Base-by-base conservation (phyloP, 2,797 vertebrate species). In the Choloepus didactylus region DNA sequence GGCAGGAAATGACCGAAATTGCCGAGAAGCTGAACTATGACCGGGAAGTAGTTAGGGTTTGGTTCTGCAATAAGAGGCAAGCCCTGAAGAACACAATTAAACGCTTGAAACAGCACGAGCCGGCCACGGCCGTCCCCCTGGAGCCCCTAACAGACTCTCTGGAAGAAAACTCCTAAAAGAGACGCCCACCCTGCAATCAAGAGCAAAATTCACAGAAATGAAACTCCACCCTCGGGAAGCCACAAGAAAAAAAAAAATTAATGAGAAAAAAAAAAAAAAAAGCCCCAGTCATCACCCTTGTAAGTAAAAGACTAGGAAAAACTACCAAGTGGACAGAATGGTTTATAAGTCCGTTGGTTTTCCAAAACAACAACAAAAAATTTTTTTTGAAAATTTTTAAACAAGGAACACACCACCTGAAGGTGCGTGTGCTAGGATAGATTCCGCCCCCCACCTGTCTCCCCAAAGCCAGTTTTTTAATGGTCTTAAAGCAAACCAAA, bases 21-120 rank as follows among this genome's bases (percentile, higher is more conserved):
- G 99, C 99, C 0, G 99, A 99, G 98, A 99, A 99, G 98, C 99
- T 99, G 98, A 99, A 99, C 99, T 99, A 99, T 98, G 99, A 99
- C 98, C 99, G 99, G 73, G 99, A 99, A 98, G 99, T 99, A 98
- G 99, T 99, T 98, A 99, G 99, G 83, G 99, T 99, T 97, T 99
- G 99, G 99, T 99, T 99, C 99, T 99, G 99, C 99, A 99, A 99
- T 99, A 99, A 99, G 98, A 99, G 99, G 98, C 99, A 99, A 99
- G 99, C 99, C 31, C 99, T 99, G 98, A 99, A 99, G 99, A 99
- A 99, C 98, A 99, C 99, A 94, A 99, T 99, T 98, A 99, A 99
- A 98, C 99, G 99, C 97, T 99, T 99, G 98, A 99, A 99, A 98
- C 99, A 99, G 97, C 99, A 99, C 0, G 99, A 99, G 97, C 98